Percentiles rank a stretch among this genome's conserved stretches.
Conservation (phyloP, 2,113 vertebrate genomes). For the Patagioenas fasciata region DNA sequence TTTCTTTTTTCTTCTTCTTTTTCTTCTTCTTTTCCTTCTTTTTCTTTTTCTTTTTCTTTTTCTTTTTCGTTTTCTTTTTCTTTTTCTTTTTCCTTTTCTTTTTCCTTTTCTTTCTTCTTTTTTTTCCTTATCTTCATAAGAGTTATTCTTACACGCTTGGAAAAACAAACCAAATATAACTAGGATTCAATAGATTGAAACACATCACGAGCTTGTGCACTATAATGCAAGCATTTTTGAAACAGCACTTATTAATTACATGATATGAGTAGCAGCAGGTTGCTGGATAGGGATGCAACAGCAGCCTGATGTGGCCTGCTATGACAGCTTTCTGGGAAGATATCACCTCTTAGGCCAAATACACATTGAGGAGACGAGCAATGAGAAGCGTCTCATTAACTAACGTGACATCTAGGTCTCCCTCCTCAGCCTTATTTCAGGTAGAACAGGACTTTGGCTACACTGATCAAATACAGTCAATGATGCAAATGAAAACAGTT, state of each 20-base stretch:
- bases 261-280: not conserved
- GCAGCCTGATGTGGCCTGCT: accelerated
- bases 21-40: too few species aligned
- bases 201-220: not conserved
- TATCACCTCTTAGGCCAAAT: not conserved
- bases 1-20: too few species aligned
- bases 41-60: too few species aligned
- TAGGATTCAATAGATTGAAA: not conserved
- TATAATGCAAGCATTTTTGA: not conserved
- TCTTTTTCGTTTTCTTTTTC: too few species aligned
- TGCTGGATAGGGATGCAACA: not conserved
- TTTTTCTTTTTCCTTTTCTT: too few species aligned
- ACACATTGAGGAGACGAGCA: not conserved
- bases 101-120: too few species aligned
- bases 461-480: not conserved
- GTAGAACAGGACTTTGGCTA: not conserved
- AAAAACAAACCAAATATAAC: not conserved
- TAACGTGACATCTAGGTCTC: not conserved
- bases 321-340: not conserved
- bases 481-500: not conserved
- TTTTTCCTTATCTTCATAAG: not conserved
- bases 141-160: not conserved
- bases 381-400: not conserved
- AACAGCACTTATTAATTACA: not conserved
- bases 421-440: not conserved